A percentile compares a stretch with the other conserved stretches of the same genome.
These are phyloP conservation scores for Steinernema hermaphroditum DNA, from an alignment of 2,888 invertebrate species.

Conservation along the genomic window DNA sequence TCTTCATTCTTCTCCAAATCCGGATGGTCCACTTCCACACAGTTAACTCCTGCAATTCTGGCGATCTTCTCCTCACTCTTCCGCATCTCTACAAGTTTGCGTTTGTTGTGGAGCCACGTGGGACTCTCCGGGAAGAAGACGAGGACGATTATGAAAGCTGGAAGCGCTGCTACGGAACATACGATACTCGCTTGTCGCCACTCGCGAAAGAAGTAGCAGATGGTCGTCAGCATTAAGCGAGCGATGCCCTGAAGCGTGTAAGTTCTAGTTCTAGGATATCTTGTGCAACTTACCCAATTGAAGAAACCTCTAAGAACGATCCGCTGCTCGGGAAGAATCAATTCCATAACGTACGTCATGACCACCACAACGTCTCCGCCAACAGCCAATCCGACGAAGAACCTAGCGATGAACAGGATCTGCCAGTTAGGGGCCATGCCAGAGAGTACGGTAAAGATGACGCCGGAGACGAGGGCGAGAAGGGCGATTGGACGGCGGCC, in stretches of 20 bases:
- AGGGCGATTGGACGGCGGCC: slow-evolving; percentile 40
- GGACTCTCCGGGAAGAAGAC: slow-evolving; percentile 65
- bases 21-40: slow-evolving; percentile 52
- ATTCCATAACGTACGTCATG: slow-evolving; percentile 27
- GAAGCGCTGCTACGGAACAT: slow-evolving; percentile 56
- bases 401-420: slow-evolving; percentile 3
- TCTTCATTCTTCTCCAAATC: slow-evolving; percentile 55
- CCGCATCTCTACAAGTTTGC: slow-evolving; percentile 56
- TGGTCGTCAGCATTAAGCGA: slow-evolving; percentile 59
- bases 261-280: background rate
- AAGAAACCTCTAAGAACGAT: slow-evolving; percentile 20
- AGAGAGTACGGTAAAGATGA: slow-evolving; percentile 32
- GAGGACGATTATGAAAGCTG: slow-evolving; percentile 57
- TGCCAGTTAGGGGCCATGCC: slow-evolving; percentile 15
- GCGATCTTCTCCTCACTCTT: slow-evolving; percentile 59
- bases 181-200: slow-evolving; percentile 59
- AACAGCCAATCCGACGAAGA: slow-evolving; percentile 20
- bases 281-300: slow-evolving; percentile 27
- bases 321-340: slow-evolving; percentile 30
- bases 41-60: slow-evolving; percentile 57
- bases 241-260: slow-evolving; percentile 44
- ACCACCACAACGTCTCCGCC: slow-evolving; percentile 32
- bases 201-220: slow-evolving; percentile 58
- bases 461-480: slow-evolving; percentile 52
- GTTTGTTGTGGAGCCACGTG: slow-evolving; percentile 64